phyloP scores from a whole-genome alignment of 1,140 invertebrate species.

The Lethrus apterus region DNA sequence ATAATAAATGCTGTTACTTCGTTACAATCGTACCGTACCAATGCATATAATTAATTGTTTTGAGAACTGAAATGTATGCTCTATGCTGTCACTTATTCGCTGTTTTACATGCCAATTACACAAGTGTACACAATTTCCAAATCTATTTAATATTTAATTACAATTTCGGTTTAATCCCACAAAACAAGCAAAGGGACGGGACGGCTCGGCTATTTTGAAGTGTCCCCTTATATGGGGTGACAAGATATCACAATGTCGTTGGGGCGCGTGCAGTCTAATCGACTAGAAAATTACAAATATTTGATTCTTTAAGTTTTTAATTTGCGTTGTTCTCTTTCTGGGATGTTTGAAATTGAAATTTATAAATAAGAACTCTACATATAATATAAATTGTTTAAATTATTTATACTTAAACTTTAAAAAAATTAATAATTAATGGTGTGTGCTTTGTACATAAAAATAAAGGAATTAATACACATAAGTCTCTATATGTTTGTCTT shows the following conservation, averaged over 20 bases:
- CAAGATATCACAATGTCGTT: constrained; percentile 6
- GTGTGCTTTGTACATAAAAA: neutral
- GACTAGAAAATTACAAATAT: constrained; percentile 13
- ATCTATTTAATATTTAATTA: constrained; percentile 26
- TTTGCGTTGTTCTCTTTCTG: neutral
- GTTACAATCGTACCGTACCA: too few species aligned
- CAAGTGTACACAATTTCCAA: constrained; percentile 20
- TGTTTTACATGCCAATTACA: constrained; percentile 21
- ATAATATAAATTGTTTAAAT: too few species aligned
- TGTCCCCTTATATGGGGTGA: constrained; percentile 16
- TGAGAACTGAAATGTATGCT: too few species aligned
- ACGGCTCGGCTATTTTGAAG: constrained; percentile 20
- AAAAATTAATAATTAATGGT: neutral
- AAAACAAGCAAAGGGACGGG: constrained; percentile 22
- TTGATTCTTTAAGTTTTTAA: constrained; percentile 9
- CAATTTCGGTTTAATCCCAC: constrained; percentile 22
- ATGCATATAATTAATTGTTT: too few species aligned
- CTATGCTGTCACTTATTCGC: too few species aligned
- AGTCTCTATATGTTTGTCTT: too few species aligned
- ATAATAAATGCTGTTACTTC: too few species aligned
- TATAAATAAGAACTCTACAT: too few species aligned
- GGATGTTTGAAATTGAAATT: too few species aligned
- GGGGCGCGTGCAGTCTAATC: constrained; percentile 6
- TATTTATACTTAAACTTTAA: too few species aligned
- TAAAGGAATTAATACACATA: neutral